A percentile compares a stretch with the other conserved stretches of the same genome.
These are phyloP conservation scores for Cephalotes varians DNA, from an alignment of 2,888 invertebrate species.

Conservation along the genomic window DNA sequence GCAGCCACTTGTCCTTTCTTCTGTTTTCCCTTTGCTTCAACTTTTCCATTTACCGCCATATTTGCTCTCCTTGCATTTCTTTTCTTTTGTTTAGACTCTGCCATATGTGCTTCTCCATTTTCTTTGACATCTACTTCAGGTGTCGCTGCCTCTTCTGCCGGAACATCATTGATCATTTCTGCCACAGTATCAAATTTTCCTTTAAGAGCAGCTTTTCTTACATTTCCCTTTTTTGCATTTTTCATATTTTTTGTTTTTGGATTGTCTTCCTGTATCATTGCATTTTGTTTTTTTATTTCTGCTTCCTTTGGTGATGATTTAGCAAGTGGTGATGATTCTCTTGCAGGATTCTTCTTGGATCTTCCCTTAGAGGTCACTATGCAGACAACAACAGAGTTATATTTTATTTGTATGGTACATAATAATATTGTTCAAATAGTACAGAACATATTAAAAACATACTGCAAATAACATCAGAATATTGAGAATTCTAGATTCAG, in stretches of 20 bases:
- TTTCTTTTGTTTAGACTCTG: constrained; percentile 13
- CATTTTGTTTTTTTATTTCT: constrained; percentile 12
- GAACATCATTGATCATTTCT: constrained; percentile 22
- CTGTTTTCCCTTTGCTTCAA: neutral
- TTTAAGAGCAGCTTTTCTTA: constrained; percentile 17
- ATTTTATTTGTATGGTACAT: too few species aligned
- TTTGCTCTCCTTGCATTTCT: neutral
- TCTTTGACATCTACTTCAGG: constrained; percentile 1
- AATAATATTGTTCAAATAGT: neutral
- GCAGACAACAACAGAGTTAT: constrained; percentile 29
- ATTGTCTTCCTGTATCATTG: constrained; percentile 48
- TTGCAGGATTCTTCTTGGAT: constrained; percentile 45
- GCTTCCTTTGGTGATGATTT: constrained; percentile 15
- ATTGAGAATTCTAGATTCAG: neutral
- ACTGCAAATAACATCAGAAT: neutral
- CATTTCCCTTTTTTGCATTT: constrained; percentile 27
- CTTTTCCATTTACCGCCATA: neutral
- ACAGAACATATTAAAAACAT: neutral
- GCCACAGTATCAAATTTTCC: constrained; percentile 19
- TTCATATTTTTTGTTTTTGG: constrained; percentile 56
- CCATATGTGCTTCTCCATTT: neutral
- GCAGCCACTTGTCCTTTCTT: neutral
- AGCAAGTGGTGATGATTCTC: constrained; percentile 21
- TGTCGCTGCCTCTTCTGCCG: constrained; percentile 12
- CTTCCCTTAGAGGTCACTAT: constrained; percentile 58